phyloP scores from a whole-genome alignment of 2,797 vertebrate species.

The Microctenopoma stevenorrisi region DNA sequence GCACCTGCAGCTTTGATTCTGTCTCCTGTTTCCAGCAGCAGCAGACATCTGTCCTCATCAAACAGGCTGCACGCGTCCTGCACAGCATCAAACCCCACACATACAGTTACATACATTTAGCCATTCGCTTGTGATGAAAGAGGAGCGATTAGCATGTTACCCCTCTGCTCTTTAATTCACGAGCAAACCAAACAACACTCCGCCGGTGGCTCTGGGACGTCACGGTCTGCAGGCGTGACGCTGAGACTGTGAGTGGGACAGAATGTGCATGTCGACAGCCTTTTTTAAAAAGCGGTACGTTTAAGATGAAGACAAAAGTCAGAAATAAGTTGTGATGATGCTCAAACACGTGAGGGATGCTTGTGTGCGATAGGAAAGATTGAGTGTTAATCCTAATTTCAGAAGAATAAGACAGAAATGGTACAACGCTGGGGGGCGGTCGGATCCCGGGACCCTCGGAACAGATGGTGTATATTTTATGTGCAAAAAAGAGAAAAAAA shows the following conservation, averaged over 20 bases:
- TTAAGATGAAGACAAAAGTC: conserved; percentile 42
- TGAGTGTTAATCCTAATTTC: conserved; percentile 62
- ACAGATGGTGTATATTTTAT: conserved; percentile 66
- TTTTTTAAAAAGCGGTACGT: conserved; percentile 44
- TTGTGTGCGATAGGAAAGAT: conserved; percentile 53
- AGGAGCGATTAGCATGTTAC: too few species aligned
- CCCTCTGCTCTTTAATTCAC: too few species aligned
- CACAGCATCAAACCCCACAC: too few species aligned
- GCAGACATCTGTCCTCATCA: too few species aligned
- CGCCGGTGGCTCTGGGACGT: conserved; percentile 47
- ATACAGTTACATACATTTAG: too few species aligned
- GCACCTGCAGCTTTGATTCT: neutral
- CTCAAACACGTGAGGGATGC: conserved; percentile 58
- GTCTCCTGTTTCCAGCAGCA: too few species aligned
- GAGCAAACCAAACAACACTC: neutral
- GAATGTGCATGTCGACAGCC: conserved; percentile 70
- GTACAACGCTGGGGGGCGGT: conserved; percentile 36
- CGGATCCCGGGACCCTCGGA: conserved; percentile 28
- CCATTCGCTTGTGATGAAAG: too few species aligned
- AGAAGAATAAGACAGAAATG: conserved; percentile 42
- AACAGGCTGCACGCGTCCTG: too few species aligned
- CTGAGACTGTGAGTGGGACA: conserved; percentile 44
- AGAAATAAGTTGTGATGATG: conserved; percentile 30
- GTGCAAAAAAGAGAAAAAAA: conserved; percentile 31
- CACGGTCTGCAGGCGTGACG: conserved; percentile 23